phyloP scores from a whole-genome alignment of 2,113 vertebrate genomes.

The Campylorhamphus procurvoides region DNA sequence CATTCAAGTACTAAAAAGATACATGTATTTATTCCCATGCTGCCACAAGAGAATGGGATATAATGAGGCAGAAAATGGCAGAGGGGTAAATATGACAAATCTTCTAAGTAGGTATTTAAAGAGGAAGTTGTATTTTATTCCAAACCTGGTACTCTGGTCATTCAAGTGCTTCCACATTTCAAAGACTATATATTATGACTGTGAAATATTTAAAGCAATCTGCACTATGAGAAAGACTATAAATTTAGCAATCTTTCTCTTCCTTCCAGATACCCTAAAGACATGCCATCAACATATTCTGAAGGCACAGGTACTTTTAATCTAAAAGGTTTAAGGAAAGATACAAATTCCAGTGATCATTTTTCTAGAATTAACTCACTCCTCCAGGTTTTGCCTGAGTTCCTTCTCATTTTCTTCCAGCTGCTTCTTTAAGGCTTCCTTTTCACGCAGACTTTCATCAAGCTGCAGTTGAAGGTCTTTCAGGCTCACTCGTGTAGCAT shows the following conservation, averaged over 20 bases:
- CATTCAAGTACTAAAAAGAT: background rate
- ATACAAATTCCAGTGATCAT: background rate
- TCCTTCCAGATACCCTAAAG: background rate
- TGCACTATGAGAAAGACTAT: background rate
- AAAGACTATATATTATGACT: background rate
- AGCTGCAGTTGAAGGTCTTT: constrained; percentile 80
- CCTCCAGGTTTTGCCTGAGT: constrained; percentile 87
- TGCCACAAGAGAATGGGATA: background rate
- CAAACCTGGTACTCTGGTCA: background rate
- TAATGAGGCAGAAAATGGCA: background rate
- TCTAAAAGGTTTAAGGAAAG: background rate
- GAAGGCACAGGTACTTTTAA: background rate
- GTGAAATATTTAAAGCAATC: background rate
- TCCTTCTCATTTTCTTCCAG: constrained; percentile 86
- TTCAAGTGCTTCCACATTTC: background rate
- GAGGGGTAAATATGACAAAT: background rate
- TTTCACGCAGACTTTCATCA: constrained; percentile 76
- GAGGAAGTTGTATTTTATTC: background rate
- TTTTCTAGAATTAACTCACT: constrained; percentile 79
- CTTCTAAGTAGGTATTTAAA: background rate
- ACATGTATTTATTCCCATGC: background rate
- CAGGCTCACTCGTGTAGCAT: constrained; percentile 70
- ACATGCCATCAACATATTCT: background rate
- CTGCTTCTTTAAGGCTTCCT: constrained; percentile 76
- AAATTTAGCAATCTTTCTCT: background rate